Conservation (phyloP, 2,113 vertebrate genomes). For the Raja brachyura region DNA sequence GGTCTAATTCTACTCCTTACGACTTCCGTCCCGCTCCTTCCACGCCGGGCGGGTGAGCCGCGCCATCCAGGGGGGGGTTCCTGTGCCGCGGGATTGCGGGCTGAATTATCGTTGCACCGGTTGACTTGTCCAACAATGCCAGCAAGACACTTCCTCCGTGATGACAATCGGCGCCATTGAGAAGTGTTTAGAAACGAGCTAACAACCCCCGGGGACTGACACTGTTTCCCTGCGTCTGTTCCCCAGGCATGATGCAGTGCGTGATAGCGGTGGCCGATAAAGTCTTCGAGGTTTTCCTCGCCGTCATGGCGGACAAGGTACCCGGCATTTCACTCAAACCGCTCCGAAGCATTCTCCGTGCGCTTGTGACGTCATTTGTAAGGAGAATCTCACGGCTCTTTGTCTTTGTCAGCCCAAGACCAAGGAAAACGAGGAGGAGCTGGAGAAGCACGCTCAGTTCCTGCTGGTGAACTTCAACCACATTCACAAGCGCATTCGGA, state of each 20-base stretch:
- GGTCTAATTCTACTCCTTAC: too few relatives aligned
- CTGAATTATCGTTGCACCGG: neutral
- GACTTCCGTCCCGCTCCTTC: too few relatives aligned
- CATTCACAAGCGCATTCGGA: constrained; percentile 89
- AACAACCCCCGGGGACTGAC: neutral
- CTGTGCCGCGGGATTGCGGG: too few relatives aligned
- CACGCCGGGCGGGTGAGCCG: too few relatives aligned
- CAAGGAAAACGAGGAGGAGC: constrained; percentile 87
- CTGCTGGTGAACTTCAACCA: constrained; percentile 93
- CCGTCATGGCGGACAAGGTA: constrained; percentile 96
- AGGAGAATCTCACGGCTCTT: neutral
- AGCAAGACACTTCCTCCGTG: neutral
- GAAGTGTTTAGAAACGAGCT: neutral
- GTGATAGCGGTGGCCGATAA: constrained; percentile 91
- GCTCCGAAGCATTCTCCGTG: rapidly evolving
- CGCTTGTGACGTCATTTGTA: rapidly evolving
- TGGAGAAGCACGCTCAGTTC: constrained; percentile 89
- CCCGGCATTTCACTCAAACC: neutral
- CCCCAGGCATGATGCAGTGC: constrained; percentile 93
- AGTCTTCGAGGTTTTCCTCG: constrained; percentile 90
- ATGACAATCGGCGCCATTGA: neutral
- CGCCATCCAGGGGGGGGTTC: too few relatives aligned
- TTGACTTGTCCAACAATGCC: neutral
- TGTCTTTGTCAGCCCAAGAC: constrained; percentile 74
- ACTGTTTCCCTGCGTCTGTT: constrained; percentile 40